A percentile compares a stretch with the other conserved stretches of the same genome.
phyloP scores from a whole-genome alignment of 2,888 invertebrate species.

The Heliconius ethilla region DNA sequence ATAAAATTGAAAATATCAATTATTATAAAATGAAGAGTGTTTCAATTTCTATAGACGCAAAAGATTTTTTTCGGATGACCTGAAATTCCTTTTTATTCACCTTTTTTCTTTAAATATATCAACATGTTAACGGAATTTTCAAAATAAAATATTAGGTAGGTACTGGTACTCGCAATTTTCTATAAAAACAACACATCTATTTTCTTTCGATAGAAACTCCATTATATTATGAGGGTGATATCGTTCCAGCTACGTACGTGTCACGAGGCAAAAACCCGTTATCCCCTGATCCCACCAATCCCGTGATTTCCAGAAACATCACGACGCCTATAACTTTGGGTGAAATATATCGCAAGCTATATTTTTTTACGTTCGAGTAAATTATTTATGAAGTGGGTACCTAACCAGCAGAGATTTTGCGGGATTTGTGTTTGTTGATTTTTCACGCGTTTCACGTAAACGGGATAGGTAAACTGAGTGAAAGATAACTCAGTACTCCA shows the following conservation, averaged over 20 bases:
- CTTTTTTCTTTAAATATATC: not conserved
- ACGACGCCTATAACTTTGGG: conserved; percentile 2
- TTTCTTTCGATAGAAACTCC: conserved; percentile 27
- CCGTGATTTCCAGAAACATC: conserved; percentile 27
- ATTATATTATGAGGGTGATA: conserved; percentile 11
- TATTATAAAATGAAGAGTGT: not conserved
- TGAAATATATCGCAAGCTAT: not conserved
- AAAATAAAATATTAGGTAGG: not conserved
- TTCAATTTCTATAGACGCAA: not conserved
- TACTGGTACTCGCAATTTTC: not conserved
- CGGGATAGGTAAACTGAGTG: too few relatives aligned
- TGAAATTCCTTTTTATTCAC: not conserved
- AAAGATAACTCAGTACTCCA: too few relatives aligned
- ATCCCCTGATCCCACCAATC: conserved; percentile 15
- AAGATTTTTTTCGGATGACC: too few relatives aligned
- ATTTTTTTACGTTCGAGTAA: conserved; percentile 13
- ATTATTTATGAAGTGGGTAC: not conserved
- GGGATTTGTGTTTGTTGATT: not conserved
- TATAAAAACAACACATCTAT: conserved; percentile 18
- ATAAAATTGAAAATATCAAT: not conserved
- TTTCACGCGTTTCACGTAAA: too few relatives aligned
- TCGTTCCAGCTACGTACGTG: conserved; percentile 15
- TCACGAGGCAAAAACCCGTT: conserved; percentile 15
- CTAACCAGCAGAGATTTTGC: not conserved
- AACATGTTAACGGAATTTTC: not conserved